These are phyloP conservation scores for Steromphala cineraria DNA, from an alignment of 2,888 invertebrate species.

Conservation along the genomic window DNA sequence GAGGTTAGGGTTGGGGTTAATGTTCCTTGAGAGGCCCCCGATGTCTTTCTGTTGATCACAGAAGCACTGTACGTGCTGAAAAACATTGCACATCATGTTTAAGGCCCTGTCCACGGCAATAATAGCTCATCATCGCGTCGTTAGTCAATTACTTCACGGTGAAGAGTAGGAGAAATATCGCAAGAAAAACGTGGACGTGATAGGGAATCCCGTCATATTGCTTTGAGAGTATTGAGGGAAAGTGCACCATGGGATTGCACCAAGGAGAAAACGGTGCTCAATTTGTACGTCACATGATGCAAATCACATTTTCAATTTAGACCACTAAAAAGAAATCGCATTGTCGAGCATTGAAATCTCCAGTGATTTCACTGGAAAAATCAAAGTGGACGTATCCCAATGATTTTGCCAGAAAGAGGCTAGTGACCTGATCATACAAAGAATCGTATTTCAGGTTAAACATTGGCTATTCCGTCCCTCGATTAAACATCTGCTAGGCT, in stretches of 20 bases:
- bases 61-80: not conserved
- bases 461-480: not conserved
- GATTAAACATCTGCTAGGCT: constrained; percentile 2
- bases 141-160: constrained; percentile 9
- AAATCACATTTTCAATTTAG: constrained; percentile 17
- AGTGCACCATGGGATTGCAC: not conserved
- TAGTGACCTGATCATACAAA: not conserved
- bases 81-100: constrained; percentile 8
- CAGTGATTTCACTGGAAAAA: constrained; percentile 8
- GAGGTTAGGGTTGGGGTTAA: not conserved
- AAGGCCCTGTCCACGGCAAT: not conserved
- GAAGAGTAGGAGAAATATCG: not conserved
- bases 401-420: not conserved
- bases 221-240: not conserved
- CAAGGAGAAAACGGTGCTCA: not conserved
- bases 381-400: not conserved
- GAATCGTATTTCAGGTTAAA: not conserved
- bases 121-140: constrained; percentile 11
- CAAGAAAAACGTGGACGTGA: not conserved
- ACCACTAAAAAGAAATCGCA: constrained; percentile 15
- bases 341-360: constrained; percentile 11
- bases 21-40: not conserved
- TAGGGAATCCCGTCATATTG: not conserved
- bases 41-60: not conserved
- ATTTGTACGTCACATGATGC: constrained; percentile 8